Conservation (phyloP, 53 echinoderm and acorn worm genomes). For the Mesocentrotus franciscanus region DNA sequence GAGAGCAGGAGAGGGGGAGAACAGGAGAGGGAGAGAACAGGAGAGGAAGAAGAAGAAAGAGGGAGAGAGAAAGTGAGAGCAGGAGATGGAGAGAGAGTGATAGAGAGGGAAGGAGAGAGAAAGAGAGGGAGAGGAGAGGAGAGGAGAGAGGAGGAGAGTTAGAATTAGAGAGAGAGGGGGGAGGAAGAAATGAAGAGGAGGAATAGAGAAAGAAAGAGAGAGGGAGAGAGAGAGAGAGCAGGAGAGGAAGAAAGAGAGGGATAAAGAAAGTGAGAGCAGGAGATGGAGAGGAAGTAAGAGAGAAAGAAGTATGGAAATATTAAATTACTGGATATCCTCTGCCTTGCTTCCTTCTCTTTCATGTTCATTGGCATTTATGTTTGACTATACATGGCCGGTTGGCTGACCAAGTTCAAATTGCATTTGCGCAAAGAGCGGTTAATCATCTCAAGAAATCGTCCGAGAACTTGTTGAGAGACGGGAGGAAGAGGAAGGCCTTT, state of each 20-base stretch:
- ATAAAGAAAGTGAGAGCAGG: neutral
- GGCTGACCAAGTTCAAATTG: conserved; percentile 19
- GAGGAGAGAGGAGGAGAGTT: neutral
- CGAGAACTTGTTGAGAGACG: neutral
- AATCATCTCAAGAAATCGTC: conserved; percentile 20
- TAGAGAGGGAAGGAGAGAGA: no score
- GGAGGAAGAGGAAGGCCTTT: neutral
- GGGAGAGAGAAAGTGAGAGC: no score
- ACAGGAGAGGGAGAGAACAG: no score
- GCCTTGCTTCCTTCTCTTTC: neutral
- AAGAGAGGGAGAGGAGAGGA: no score
- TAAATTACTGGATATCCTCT: conserved; percentile 29
- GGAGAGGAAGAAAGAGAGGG: neutral
- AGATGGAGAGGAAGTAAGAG: neutral
- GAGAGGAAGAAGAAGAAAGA: no score
- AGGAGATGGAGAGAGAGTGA: no score
- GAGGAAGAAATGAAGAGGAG: no score
- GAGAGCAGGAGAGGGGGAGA: no score
- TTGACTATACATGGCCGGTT: neutral
- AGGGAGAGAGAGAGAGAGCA: neutral
- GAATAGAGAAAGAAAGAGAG: neutral
- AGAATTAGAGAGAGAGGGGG: no score
- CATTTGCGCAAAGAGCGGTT: neutral
- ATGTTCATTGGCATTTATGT: neutral
- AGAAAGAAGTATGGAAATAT: conserved; percentile 30